A percentile compares a stretch with the other conserved stretches of the same genome.
phyloP scores from a whole-genome alignment of 1,140 invertebrate species.

The Gonioctena quinquepunctata region DNA sequence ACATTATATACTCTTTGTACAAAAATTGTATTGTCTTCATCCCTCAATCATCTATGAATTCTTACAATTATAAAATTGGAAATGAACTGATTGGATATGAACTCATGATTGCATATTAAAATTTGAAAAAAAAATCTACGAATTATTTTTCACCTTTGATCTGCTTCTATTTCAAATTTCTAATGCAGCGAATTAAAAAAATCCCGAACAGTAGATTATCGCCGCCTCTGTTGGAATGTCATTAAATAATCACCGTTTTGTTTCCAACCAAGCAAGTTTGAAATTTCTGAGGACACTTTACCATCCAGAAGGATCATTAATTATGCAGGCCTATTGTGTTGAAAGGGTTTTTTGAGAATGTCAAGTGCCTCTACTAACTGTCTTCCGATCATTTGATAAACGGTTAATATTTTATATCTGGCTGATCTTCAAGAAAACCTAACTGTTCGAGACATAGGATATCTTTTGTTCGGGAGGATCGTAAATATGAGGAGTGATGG shows the following conservation, averaged over 20 bases:
- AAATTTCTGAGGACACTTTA: constrained; percentile 35
- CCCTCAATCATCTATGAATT: no score
- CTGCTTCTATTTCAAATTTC: no score
- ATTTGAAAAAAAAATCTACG: no score
- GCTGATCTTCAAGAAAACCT: neutral
- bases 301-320: constrained; percentile 30
- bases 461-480: neutral
- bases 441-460: neutral
- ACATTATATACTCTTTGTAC: no score
- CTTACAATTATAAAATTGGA: no score
- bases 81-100: no score
- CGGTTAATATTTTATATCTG: constrained; percentile 23
- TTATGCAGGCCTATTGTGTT: constrained; percentile 28
- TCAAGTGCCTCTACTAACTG: constrained; percentile 12
- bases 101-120: no score
- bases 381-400: constrained; percentile 23
- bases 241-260: constrained; percentile 19
- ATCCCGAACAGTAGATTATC: no score
- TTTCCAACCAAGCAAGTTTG: constrained; percentile 19
- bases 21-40: no score
- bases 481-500: neutral
- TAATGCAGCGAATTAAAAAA: no score
- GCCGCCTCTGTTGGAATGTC: neutral
- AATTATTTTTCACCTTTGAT: no score
- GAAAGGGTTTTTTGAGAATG: constrained; percentile 28